These are phyloP conservation scores for Tragelaphus strepsiceros DNA, from an alignment of 2,113 vertebrate species.

Conservation along the genomic window DNA sequence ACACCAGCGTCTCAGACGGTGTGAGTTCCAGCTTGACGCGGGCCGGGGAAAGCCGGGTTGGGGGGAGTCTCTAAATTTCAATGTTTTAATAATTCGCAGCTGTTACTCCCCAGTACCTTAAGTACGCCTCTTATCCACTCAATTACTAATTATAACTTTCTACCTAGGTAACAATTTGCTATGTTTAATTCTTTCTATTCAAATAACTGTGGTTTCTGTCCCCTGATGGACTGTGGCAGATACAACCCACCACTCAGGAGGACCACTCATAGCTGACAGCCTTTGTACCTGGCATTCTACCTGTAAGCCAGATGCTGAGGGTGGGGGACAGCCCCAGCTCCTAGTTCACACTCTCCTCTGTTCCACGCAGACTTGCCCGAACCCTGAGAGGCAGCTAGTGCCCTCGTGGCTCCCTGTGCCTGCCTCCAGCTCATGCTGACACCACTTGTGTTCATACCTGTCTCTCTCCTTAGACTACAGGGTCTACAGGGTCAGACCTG, in stretches of 20 bases:
- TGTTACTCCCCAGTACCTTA: not conserved
- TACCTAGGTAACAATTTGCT: not conserved
- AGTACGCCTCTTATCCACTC: not conserved
- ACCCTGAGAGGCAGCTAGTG: rapidly evolving
- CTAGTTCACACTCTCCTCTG: not conserved
- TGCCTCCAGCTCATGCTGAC: not conserved
- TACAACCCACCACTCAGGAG: not conserved
- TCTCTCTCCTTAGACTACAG: not conserved
- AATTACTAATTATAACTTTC: not conserved
- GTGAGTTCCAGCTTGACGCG: not conserved
- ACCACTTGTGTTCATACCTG: not conserved
- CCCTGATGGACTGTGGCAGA: no score
- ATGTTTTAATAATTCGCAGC: not conserved
- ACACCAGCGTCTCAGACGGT: not conserved
- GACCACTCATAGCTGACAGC: not conserved
- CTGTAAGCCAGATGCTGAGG: not conserved
- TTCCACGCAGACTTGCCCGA: not conserved
- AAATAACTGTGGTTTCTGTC: not conserved
- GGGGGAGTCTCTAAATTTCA: not conserved
- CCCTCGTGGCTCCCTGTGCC: rapidly evolving
- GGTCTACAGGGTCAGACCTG: not conserved
- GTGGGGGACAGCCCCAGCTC: no score
- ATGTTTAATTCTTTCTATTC: not conserved
- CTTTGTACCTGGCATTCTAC: not conserved
- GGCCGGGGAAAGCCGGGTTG: rapidly evolving